phyloP scores from a whole-genome alignment of 2,797 vertebrate species.

The Limosa lapponica region DNA sequence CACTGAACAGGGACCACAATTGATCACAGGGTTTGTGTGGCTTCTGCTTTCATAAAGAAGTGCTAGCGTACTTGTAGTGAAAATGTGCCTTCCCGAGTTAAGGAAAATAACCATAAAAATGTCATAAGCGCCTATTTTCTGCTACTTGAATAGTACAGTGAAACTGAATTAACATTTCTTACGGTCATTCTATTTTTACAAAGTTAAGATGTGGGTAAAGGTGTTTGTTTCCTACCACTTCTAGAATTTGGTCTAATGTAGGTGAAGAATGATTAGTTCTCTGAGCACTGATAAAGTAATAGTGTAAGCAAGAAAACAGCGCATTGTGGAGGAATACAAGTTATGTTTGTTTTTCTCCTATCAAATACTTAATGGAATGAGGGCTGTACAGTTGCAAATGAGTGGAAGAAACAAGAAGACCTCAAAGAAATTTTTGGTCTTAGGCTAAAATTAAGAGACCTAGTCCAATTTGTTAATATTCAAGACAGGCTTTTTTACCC shows the following conservation, averaged over 20 bases:
- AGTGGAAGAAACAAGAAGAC: neutral
- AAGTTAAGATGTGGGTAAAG: neutral
- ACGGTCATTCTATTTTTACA: neutral
- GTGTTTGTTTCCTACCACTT: neutral
- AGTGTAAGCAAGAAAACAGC: fast-evolving
- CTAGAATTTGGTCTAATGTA: neutral
- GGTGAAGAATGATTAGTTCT: neutral
- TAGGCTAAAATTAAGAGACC: neutral
- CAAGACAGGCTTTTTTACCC: fast-evolving
- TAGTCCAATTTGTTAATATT: neutral
- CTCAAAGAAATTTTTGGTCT: neutral
- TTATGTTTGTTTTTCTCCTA: neutral
- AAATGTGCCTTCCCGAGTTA: neutral
- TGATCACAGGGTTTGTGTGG: neutral
- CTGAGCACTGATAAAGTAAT: neutral
- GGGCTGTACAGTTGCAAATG: neutral
- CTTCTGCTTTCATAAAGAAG: neutral
- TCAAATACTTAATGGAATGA: neutral
- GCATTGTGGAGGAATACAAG: neutral
- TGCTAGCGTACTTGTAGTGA: neutral
- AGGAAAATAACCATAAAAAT: neutral
- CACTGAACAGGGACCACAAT: fast-evolving
- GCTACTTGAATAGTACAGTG: neutral
- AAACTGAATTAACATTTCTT: neutral
- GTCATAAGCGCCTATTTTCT: neutral